phyloP scores from a whole-genome alignment of 2,888 invertebrate species.

The Leptopterna dolabrata region DNA sequence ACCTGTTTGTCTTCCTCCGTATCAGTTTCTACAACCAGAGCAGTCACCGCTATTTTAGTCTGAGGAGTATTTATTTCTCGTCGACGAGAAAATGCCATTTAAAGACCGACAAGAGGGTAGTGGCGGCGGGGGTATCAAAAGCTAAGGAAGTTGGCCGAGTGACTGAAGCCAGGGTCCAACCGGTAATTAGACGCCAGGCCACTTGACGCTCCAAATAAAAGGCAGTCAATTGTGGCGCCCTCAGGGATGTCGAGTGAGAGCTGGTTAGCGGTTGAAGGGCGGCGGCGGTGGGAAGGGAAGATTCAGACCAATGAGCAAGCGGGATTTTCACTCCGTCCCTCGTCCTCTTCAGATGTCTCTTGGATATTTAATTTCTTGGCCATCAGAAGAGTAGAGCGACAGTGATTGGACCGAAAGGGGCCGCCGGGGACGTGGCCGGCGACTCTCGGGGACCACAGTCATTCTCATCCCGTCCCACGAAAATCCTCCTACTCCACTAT shows the following conservation, averaged over 20 bases:
- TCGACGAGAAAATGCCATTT: background rate
- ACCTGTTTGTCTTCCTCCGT: background rate
- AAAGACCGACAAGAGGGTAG: background rate
- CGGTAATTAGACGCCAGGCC: constrained; percentile 38
- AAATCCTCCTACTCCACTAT: background rate
- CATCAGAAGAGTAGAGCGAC: constrained; percentile 29
- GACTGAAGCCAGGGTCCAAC: background rate
- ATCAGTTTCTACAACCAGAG: background rate
- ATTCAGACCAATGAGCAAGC: background rate
- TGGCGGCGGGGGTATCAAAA: background rate
- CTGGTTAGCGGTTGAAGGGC: background rate
- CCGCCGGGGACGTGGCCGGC: background rate
- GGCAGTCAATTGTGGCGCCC: constrained; percentile 23
- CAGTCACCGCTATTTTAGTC: background rate
- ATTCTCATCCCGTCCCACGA: background rate
- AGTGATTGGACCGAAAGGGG: constrained; percentile 35
- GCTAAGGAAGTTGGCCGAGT: background rate
- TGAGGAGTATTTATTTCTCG: background rate
- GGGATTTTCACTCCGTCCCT: background rate
- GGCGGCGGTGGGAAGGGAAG: background rate
- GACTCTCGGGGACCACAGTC: background rate
- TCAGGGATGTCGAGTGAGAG: background rate
- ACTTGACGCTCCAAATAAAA: constrained; percentile 37
- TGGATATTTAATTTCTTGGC: constrained; percentile 39
- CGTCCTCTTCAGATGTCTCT: constrained; percentile 20